Conservation (phyloP, 2,797 vertebrate species). For the Dallia pectoralis region DNA sequence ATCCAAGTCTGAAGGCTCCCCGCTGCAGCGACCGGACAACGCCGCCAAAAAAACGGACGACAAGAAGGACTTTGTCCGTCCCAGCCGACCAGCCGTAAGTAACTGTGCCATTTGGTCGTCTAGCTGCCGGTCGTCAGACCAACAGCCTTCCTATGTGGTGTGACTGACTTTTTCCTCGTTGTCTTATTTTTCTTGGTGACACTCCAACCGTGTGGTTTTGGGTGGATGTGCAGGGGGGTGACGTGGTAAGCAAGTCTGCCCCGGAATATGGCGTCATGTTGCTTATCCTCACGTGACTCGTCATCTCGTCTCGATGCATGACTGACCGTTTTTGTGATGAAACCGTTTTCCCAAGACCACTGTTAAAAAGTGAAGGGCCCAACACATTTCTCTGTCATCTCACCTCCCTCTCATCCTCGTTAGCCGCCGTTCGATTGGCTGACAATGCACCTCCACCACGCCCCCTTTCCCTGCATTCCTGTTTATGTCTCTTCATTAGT, state of each 20-base stretch:
- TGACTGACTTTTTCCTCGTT: constrained; percentile 19
- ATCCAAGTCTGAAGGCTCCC: constrained; percentile 84
- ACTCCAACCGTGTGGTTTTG: constrained; percentile 55
- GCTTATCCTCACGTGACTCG: constrained; percentile 40
- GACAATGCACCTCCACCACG: background rate
- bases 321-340: background rate
- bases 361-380: background rate
- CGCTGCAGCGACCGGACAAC: constrained; percentile 80
- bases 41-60: constrained; percentile 80
- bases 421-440: background rate
- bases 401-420: too few species aligned
- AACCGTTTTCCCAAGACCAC: background rate
- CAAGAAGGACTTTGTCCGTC: constrained; percentile 78
- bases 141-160: background rate
- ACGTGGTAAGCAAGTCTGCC: constrained; percentile 81
- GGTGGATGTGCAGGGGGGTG: constrained; percentile 77
- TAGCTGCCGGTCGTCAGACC: background rate
- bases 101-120: too few species aligned
- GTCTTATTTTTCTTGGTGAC: constrained; percentile 34
- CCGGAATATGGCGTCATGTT: constrained; percentile 26
- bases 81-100: constrained; percentile 86
- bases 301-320: constrained; percentile 32
- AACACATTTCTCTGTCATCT: background rate
- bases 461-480: background rate
- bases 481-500: background rate